Evolutionary conservation across 1,140 invertebrate genomes (phyloP).

Genomic region (Drosophila melanica): DNA sequence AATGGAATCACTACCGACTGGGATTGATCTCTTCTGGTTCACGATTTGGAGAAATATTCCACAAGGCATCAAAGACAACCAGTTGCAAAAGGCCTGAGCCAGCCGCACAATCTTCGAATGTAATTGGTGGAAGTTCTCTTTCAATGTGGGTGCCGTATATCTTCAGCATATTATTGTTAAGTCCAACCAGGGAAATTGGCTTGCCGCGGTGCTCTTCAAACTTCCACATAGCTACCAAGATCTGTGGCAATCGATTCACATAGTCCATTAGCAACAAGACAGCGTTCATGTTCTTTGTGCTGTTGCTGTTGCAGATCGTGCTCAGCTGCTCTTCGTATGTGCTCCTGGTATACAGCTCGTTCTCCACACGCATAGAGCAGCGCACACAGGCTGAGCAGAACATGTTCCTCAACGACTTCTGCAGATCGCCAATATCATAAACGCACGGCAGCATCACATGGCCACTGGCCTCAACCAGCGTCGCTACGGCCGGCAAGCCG

Average conservation of each 20-base stretch:
- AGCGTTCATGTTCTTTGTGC: conserved; percentile 27
- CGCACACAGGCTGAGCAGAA: conserved; percentile 31
- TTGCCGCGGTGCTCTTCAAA: conserved; percentile 28
- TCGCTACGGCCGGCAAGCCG: background rate
- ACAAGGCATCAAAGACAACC: conserved; percentile 36
- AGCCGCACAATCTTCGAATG: conserved; percentile 33
- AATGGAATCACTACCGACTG: background rate
- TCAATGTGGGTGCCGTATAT: conserved; percentile 18
- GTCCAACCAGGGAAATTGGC: conserved; percentile 14
- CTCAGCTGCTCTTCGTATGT: conserved; percentile 28
- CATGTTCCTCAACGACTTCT: conserved; percentile 20
- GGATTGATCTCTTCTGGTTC: conserved; percentile 15
- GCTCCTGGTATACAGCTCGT: background rate
- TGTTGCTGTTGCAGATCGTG: conserved; percentile 19
- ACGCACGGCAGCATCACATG: conserved; percentile 10
- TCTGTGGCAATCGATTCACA: conserved; percentile 18
- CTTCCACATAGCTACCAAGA: conserved; percentile 28
- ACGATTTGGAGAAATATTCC: background rate
- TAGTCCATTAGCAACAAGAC: conserved; percentile 18
- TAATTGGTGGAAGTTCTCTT: conserved; percentile 31
- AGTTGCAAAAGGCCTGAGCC: conserved; percentile 35
- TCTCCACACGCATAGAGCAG: conserved; percentile 4
- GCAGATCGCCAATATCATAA: conserved; percentile 21
- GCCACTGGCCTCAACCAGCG: conserved; percentile 11
- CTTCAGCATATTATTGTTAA: conserved; percentile 18